These are phyloP conservation scores for Leucoraja erinaceus DNA, from an alignment of 2,113 vertebrate genomes.

Conservation along the genomic window DNA sequence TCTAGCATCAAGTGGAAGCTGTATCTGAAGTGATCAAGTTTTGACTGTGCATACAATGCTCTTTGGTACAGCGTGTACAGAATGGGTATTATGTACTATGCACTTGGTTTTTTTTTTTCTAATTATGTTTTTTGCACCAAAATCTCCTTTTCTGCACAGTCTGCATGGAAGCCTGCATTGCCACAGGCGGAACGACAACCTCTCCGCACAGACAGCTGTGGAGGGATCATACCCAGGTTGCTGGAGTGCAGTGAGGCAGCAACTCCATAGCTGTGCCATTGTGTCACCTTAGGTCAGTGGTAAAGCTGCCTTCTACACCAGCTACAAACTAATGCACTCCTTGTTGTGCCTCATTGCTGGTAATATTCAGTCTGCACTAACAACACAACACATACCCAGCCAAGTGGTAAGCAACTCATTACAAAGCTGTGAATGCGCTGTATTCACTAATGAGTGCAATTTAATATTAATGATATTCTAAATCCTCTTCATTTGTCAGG, in stretches of 20 bases:
- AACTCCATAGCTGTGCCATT: too few relatives aligned
- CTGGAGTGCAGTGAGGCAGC: too few relatives aligned
- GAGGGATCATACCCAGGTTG: too few relatives aligned
- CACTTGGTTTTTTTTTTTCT: too few relatives aligned
- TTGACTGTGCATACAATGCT: background rate
- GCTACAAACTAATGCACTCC: background rate
- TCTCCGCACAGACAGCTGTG: too few relatives aligned
- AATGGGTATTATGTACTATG: background rate
- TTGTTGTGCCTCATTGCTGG: background rate
- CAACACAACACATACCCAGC: background rate
- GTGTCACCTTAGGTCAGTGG: too few relatives aligned
- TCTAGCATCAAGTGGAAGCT: too few relatives aligned
- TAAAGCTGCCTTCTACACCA: background rate
- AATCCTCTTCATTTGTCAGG: background rate
- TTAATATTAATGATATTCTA: background rate
- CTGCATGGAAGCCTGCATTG: too few relatives aligned
- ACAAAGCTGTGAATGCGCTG: background rate
- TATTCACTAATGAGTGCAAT: background rate
- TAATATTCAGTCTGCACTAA: background rate
- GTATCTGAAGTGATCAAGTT: background rate
- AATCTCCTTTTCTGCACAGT: too few relatives aligned
- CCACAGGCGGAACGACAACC: too few relatives aligned
- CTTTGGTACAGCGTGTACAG: background rate
- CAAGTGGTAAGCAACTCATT: conserved; percentile 12
- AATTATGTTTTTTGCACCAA: too few relatives aligned